Base-by-base conservation (phyloP, 2,113 vertebrate genomes). In the Periophthalmodon schlosseri region DNA sequence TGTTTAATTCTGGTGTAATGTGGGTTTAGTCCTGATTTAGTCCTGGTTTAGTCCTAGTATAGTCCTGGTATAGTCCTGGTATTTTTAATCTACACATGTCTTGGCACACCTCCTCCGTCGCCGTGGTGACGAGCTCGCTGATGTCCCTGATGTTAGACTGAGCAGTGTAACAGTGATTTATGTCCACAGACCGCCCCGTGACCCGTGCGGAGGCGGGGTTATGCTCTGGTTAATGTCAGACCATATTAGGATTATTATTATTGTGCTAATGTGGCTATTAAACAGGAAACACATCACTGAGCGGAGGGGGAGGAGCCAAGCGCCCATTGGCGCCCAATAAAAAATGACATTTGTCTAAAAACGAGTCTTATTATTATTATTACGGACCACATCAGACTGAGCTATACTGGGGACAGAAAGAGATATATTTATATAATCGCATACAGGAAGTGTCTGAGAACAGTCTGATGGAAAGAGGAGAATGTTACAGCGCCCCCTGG, bases 211-310 rank as follows among this genome's bases (percentile, higher is more conserved):
- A 13, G 57, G 57, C 57, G 57, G 23, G 57, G 57, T 14, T 24
- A 60, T 6, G 4, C 57, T 4, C 23, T 15, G 23, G 23, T 15
- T 60, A 60, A 60, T 60, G 57, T 60, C 13, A 24, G 4, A 3
- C n/a, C 57, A 4, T 15, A 60, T 60, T 15, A 60, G 21, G 24
- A 60, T 23, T 60, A 60, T 60, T 60, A 60, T 60, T 60, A 28
- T 60, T 60, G 57, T 28, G 57, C 23, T 60, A 60, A 60, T 60
- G 57, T 60, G 57, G 57, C 57, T 60, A 60, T 60, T 60, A 60
- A 60, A 60, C 57, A 60, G 57, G 57, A 60, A 60, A 28, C 57
- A 23, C 57, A 60, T 60, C 57, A 60, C 57, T 5, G 57, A 4
- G 57, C 23, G 57, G 13, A 60, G 57, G 57, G 57, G 57, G 57